Percentiles rank a stretch among this genome's conserved stretches.
phyloP scores from a whole-genome alignment of 2,113 vertebrate genomes.

The Varanus salvator region DNA sequence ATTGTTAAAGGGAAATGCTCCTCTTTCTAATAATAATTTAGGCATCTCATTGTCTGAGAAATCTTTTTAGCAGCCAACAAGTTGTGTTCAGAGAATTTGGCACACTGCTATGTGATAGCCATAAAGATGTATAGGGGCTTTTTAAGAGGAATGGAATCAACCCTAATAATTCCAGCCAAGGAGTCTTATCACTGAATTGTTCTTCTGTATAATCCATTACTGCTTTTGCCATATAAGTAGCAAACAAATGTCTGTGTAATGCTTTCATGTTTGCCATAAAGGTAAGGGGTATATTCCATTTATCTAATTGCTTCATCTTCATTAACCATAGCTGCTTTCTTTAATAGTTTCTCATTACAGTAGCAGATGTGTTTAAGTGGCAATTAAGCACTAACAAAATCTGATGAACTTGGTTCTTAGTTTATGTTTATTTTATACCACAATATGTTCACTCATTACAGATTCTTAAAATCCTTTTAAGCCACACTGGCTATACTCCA shows the following conservation, averaged over 20 bases:
- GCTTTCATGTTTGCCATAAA: background rate
- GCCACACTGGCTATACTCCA: background rate
- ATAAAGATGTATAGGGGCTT: background rate
- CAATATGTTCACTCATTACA: conserved; percentile 12
- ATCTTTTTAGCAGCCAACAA: background rate
- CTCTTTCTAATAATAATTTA: background rate
- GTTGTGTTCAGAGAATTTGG: background rate
- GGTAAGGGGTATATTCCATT: conserved; percentile 6
- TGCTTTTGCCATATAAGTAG: background rate
- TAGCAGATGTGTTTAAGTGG: conserved; percentile 29
- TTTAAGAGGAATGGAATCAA: background rate
- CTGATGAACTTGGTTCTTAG: conserved; percentile 8
- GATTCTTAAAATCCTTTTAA: background rate
- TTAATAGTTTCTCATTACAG: conserved; percentile 38
- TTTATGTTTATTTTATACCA: conserved; percentile 4
- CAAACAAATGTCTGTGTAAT: background rate
- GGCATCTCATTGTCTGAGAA: background rate
- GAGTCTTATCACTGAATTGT: background rate
- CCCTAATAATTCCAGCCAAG: background rate
- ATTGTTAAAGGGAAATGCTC: background rate
- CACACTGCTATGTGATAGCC: background rate
- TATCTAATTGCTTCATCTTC: conserved; percentile 15
- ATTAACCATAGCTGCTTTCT: conserved; percentile 11
- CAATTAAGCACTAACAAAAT: conserved; percentile 7
- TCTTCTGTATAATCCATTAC: background rate